Evolutionary conservation across 1,140 invertebrate species (phyloP), one percentile per base, ranked within the genome.

Genomic region (Artemia franciscana): DNA sequence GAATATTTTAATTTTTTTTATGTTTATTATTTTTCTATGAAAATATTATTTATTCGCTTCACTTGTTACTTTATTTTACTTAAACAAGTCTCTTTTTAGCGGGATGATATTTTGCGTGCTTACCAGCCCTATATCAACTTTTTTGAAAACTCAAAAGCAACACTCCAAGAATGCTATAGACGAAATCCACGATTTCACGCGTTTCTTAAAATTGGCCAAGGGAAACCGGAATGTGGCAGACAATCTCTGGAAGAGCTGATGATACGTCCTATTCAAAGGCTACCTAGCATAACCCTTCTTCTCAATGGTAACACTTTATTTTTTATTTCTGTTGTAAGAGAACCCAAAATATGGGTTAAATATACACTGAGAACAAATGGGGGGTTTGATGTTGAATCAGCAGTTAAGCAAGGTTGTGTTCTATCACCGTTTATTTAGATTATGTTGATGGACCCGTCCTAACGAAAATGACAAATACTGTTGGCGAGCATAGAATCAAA

Each of bases 101-200:
- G 74, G 18, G 72, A 75, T 30, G 76, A 73, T n/a, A 66, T 97
- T 65, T 79, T 86, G 58, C 93, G 90, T 74, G 87, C 91, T 0
- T 98, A 98, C 77, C 92, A 93, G 59, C 89, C 91, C 5, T 98
- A 94, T 74, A 85, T 97, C 9, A 98, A 98, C 74, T 97, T 89
- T 73, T 97, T 95, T 73, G 91, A 97, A 73, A 88, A 90, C 71
- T 91, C 90, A 70, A 95, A 95, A 74, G 86, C 92, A 69, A 89
- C 86, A 76, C 80, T 98, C 67, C 76, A 82, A 64, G 80, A 85
- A 69, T 95, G 90, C 77, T 91, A 94, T 76, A 80, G 81, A 71
- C 84, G 83, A 67, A 93, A 94, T 73, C 89, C 91, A 24, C 79
- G 89, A 71, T 98, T 98, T 78, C 89, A 96, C 75, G 92, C 92